Percentiles rank a stretch among this genome's conserved stretches.
phyloP scores from a whole-genome alignment of 1,140 invertebrate genomes.

The Drosophila subobscura region DNA sequence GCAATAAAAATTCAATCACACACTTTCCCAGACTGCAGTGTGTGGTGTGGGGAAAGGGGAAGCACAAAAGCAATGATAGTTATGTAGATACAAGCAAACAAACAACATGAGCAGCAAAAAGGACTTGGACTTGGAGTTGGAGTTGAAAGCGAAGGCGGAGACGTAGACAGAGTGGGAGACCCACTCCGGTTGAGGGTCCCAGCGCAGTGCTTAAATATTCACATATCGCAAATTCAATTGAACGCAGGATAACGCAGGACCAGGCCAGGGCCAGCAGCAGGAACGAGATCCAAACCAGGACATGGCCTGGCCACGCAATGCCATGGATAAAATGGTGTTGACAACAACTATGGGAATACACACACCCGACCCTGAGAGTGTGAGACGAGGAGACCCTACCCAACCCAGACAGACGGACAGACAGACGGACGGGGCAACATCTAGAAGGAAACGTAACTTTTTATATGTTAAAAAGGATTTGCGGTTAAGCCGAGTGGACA shows the following conservation, averaged over 20 bases:
- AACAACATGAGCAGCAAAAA: neutral
- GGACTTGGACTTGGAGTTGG: neutral
- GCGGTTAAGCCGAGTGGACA: slow-evolving; percentile 79
- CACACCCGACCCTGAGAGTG: slow-evolving; percentile 3
- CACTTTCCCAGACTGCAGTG: slow-evolving; percentile 18
- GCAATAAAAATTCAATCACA: slow-evolving; percentile 81
- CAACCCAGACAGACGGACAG: slow-evolving; percentile 19
- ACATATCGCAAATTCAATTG: slow-evolving; percentile 82
- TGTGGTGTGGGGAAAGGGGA: neutral
- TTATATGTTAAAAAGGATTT: slow-evolving; percentile 83
- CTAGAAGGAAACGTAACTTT: slow-evolving; percentile 73
- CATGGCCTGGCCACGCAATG: slow-evolving; percentile 52
- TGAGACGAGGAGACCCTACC: neutral
- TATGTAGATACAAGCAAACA: slow-evolving; percentile 60
- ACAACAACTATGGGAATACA: slow-evolving; percentile 80
- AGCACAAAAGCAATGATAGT: slow-evolving; percentile 69
- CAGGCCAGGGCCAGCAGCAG: slow-evolving; percentile 40
- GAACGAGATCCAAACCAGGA: slow-evolving; percentile 26
- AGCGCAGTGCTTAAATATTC: slow-evolving; percentile 80
- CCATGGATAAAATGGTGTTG: slow-evolving; percentile 78
- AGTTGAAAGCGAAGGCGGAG: neutral
- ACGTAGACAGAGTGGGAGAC: neutral
- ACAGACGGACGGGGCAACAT: slow-evolving; percentile 24
- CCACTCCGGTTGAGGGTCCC: slow-evolving; percentile 45
- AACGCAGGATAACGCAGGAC: slow-evolving; percentile 71